Evolutionary conservation across 2,797 vertebrate genomes (phyloP), one percentile per base, ranked within the genome.

Genomic region (Chaetodon trifasciatus): DNA sequence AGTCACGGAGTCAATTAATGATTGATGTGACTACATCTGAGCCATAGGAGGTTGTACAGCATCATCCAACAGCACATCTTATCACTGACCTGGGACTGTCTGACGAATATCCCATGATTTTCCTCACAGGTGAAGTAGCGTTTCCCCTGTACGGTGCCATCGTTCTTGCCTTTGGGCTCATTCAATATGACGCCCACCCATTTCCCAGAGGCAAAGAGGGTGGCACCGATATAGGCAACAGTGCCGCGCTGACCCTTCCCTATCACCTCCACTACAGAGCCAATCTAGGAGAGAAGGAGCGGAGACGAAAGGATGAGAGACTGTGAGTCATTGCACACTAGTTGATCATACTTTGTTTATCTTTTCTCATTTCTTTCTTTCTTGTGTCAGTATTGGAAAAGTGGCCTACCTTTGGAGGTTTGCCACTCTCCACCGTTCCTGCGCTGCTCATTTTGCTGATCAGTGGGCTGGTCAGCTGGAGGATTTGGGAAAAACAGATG

Each of bases 131-230:
- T 97, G 94, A 99, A 99, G 86, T 99, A 99, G 6, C 95, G 96
- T 88, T 97, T 97, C 79, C 97, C 98, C 93, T 99, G 98, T 82
- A 99, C 98, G 0, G 96, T 98, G 66, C 98, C 98, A 0, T 99
- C 97, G 0, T 99, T 99, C 94, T 99, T 99, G 92, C 98, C 98
- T 89, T 97, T 98, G 5, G 98, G 86, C 79, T 99, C 98, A 24
- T 99, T 97, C 86, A 99, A 92, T 84, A 99, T 97, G 86, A 99
- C 97, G 0, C 98, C 98, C 0, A 99, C 98, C 98, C 98, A 99
- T 67, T 99, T 99, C 4, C 98, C 98, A 0, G 97, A 95, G 91
- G 98, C 97, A 67, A 99, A 99, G 9, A 99, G 95, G 0, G 98
- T 99, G 89, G 97, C 97, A 0, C 98, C 98, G 0, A 99, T 97